Evolutionary conservation across 2,113 vertebrate genomes (phyloP), one percentile per base, ranked within the genome.

Genomic region (Apaloderma vittatum): DNA sequence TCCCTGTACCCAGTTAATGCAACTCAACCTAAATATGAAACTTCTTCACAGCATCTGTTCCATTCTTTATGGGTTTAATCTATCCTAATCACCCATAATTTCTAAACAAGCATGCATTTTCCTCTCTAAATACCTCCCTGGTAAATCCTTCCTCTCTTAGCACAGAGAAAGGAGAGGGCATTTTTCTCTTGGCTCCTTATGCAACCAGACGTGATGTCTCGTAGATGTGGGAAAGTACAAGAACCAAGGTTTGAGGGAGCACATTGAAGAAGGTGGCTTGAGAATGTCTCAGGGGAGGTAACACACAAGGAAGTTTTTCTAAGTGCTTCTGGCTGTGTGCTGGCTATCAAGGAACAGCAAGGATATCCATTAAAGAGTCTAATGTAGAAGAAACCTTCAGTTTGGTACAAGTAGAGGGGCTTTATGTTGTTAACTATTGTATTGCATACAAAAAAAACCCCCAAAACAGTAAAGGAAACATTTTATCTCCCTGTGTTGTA

Each of bases 171-270:
- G 29, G 9, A 67, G 26, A 66, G 1, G 6, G 0, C 2, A 16
- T 79, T 68, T 96, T 82, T 20, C 12, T 85, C 13, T 14, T 43
- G 40, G 2, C 8, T 72, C 10, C 22, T 85, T 34, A 57, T 1
- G 4, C 5, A 36, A 34, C 12, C 9, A 16, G 8, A 19, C 2
- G 9, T 3, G 2, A 30, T 58, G 2, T 43, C 20, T 62, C 23
- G 34, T 78, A 34, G 5, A 2, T 63, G 58, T 76, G 55, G 15
- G 19, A 67, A 58, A 55, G 22, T 1, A 0, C 36, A 84, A 49
- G 46, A 86, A 40, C 2, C 9, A 74, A 48, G 24, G 27, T 45
- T 26, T 77, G 19, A 48, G 46, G 6, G 1, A 67, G 4, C 3
- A 7, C 12, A 13, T 3, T 66, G 55, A 18, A 71, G 34, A 43